phyloP scores from a whole-genome alignment of 2,888 invertebrate genomes.

The Orthosia incerta region DNA sequence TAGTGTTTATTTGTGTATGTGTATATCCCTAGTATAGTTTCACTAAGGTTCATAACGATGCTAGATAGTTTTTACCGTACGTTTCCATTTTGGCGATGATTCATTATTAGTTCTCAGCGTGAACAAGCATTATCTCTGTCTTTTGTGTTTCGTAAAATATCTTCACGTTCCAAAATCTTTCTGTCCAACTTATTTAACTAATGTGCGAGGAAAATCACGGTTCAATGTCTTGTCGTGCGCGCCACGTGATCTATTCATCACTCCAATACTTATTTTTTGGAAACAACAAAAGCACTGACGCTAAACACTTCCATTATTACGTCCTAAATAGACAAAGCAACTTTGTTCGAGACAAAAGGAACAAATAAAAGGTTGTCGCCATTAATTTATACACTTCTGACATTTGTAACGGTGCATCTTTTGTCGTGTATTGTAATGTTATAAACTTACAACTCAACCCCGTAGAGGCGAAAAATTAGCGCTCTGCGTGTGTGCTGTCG shows the following conservation, averaged over 20 bases:
- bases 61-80: constrained; percentile 6
- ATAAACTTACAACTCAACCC: constrained; percentile 74
- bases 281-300: constrained; percentile 87
- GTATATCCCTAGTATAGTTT: neutral
- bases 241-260: constrained; percentile 87
- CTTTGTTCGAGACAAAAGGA: constrained; percentile 86
- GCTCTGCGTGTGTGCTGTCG: constrained; percentile 82
- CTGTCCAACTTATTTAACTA: constrained; percentile 78
- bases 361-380: constrained; percentile 88
- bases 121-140: constrained; percentile 59
- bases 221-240: constrained; percentile 83
- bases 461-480: constrained; percentile 84
- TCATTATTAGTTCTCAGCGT: constrained; percentile 57
- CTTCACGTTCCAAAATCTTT: constrained; percentile 70
- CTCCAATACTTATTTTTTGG: constrained; percentile 79
- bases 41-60: constrained; percentile 12
- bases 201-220: constrained; percentile 85
- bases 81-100: constrained; percentile 46
- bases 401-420: constrained; percentile 87
- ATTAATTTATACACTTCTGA: constrained; percentile 89
- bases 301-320: constrained; percentile 90
- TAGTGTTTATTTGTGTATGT: neutral
- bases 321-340: constrained; percentile 88
- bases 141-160: constrained; percentile 65
- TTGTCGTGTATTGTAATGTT: constrained; percentile 75